Evolutionary conservation across 2,888 invertebrate species (phyloP).

Genomic region (Melolontha melolontha): DNA sequence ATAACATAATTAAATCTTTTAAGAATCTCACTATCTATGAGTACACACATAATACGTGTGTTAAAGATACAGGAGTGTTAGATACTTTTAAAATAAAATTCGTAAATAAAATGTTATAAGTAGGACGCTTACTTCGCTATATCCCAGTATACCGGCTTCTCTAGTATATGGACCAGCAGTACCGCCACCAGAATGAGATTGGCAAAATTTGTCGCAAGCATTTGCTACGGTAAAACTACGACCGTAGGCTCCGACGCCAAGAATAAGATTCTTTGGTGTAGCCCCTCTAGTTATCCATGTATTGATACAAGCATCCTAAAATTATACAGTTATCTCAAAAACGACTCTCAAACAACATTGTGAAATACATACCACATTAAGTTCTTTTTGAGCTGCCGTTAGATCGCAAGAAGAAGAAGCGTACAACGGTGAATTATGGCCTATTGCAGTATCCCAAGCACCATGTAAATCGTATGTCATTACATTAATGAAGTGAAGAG

Average conservation of each 20-base stretch:
- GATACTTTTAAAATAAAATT: no score
- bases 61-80: no score
- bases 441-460: constrained; percentile 73
- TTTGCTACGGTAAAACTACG: constrained; percentile 72
- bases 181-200: constrained; percentile 70
- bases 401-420: constrained; percentile 66
- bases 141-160: constrained; percentile 67
- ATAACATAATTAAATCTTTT: no score
- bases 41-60: no score
- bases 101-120: no score
- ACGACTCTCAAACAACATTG: neutral
- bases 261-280: constrained; percentile 72
- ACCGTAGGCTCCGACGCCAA: constrained; percentile 81
- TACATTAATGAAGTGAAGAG: constrained; percentile 74
- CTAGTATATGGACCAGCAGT: constrained; percentile 73
- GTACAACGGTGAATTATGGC: constrained; percentile 77
- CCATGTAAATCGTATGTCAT: constrained; percentile 84
- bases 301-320: constrained; percentile 54
- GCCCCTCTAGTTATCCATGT: constrained; percentile 71
- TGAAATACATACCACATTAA: constrained; percentile 61
- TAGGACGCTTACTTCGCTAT: constrained; percentile 53
- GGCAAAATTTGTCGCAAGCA: constrained; percentile 65
- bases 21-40: no score
- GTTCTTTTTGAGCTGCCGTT: constrained; percentile 53
- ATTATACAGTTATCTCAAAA: neutral